These are phyloP conservation scores for Papilio helenus DNA, from an alignment of 1,140 invertebrate genomes.

Conservation along the genomic window DNA sequence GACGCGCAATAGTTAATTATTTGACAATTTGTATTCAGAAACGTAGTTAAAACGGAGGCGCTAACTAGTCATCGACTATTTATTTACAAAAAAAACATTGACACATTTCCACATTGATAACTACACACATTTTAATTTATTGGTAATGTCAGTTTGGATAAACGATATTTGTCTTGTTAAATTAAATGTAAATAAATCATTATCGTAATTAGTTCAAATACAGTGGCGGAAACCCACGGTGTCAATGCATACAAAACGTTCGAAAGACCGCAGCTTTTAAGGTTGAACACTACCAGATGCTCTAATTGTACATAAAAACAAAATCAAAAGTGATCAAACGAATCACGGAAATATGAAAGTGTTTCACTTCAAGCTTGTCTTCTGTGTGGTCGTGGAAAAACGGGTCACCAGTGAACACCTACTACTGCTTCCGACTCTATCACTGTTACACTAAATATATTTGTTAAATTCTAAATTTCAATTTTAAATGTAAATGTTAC, in stretches of 20 bases:
- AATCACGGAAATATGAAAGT: background rate
- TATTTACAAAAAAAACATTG: background rate
- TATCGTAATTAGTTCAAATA: background rate
- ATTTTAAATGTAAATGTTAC: too few relatives aligned
- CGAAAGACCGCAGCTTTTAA: too few relatives aligned
- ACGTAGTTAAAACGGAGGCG: conserved; percentile 22
- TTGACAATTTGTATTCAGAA: conserved; percentile 31
- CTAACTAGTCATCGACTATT: background rate
- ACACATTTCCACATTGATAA: background rate
- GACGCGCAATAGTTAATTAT: conserved; percentile 24
- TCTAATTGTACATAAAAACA: background rate
- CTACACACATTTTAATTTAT: background rate
- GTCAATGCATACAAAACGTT: too few relatives aligned
- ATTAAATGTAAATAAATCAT: background rate
- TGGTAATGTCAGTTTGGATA: background rate
- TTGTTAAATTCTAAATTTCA: background rate
- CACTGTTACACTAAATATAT: background rate
- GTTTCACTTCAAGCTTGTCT: background rate
- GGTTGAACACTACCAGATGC: too few relatives aligned
- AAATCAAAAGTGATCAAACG: background rate
- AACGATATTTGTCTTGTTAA: background rate
- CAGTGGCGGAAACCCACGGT: too few relatives aligned
- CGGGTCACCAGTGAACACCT: too few relatives aligned
- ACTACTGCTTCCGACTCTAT: background rate
- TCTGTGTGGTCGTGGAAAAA: background rate